These are phyloP conservation scores for Gambusia yucatana DNA, from an alignment of 2,797 vertebrate genomes.

Conservation along the genomic window DNA sequence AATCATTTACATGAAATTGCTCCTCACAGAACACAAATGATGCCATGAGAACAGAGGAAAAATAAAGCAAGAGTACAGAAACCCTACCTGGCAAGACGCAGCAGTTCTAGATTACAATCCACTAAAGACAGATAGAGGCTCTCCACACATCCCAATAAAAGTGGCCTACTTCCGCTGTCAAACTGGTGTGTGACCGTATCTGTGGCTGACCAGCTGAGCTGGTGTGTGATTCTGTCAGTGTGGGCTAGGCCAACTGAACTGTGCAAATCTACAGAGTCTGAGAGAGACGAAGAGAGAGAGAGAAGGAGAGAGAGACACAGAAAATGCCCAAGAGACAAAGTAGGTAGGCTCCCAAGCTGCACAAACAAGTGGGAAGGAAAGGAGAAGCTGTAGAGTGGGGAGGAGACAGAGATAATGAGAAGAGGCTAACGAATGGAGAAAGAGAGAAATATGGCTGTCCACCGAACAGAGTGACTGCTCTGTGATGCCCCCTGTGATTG, in stretches of 20 bases:
- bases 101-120: conserved; percentile 70
- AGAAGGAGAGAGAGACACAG: conserved; percentile 43
- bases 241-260: conserved; percentile 69
- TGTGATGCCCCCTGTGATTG: conserved; percentile 35
- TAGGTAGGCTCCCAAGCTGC: conserved; percentile 77
- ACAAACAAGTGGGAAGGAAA: conserved; percentile 73
- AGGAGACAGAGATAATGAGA: conserved; percentile 66
- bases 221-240: conserved; percentile 69
- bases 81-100: conserved; percentile 72
- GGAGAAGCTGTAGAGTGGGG: conserved; percentile 39
- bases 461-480: conserved; percentile 33
- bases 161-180: conserved; percentile 76
- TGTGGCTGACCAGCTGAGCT: conserved; percentile 55
- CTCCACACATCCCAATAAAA: conserved; percentile 73
- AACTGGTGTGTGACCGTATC: conserved; percentile 66
- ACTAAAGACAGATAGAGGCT: conserved; percentile 58
- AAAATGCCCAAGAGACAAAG: conserved; percentile 72
- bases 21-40: conserved; percentile 7
- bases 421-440: conserved; percentile 59
- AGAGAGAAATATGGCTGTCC: conserved; percentile 39
- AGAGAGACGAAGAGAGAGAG: conserved; percentile 23
- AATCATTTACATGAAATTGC: conserved; percentile 18
- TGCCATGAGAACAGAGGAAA: background rate
- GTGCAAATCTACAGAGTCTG: conserved; percentile 44
- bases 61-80: conserved; percentile 15